A percentile compares a stretch with the other conserved stretches of the same genome.
phyloP scores from a whole-genome alignment of 2,888 invertebrate species.

The Geotrupes spiniger region DNA sequence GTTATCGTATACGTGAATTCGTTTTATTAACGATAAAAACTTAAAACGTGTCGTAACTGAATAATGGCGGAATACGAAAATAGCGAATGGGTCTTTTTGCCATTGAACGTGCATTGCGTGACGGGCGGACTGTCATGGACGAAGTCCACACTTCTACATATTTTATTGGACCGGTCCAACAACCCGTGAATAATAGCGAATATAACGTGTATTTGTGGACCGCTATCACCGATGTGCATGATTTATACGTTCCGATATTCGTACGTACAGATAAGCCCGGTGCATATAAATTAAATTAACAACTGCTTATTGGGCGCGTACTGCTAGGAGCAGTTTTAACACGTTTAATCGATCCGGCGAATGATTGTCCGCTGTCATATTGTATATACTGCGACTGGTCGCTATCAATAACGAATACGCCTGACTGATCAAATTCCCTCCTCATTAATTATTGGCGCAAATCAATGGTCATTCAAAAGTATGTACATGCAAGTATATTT shows the following conservation, averaged over 20 bases:
- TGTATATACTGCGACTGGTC: not conserved
- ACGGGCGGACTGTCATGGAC: slow-evolving; percentile 25
- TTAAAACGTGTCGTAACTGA: slow-evolving; percentile 8
- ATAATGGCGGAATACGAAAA: slow-evolving; percentile 9
- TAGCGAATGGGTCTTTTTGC: slow-evolving; percentile 13
- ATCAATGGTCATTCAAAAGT: no score
- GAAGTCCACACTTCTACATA: slow-evolving; percentile 28
- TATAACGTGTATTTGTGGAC: slow-evolving; percentile 4
- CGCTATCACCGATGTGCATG: slow-evolving; percentile 5
- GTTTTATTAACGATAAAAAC: slow-evolving; percentile 10
- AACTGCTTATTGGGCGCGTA: slow-evolving; percentile 1
- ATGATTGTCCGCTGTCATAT: not conserved
- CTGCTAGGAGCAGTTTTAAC: slow-evolving; percentile 1
- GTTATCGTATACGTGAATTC: slow-evolving; percentile 5
- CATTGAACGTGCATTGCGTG: slow-evolving; percentile 22
- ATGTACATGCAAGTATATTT: no score
- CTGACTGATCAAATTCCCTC: not conserved
- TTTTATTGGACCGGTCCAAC: slow-evolving; percentile 29
- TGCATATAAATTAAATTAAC: slow-evolving; percentile 7
- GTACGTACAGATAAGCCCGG: slow-evolving; percentile 4
- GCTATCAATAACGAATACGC: not conserved
- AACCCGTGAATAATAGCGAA: slow-evolving; percentile 24
- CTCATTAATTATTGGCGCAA: not conserved
- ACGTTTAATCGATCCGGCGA: slow-evolving; percentile 1
- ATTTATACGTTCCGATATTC: slow-evolving; percentile 7